Conservation (phyloP, 53 echinoderm and acorn worm genomes). For the Pentamera pediparva region DNA sequence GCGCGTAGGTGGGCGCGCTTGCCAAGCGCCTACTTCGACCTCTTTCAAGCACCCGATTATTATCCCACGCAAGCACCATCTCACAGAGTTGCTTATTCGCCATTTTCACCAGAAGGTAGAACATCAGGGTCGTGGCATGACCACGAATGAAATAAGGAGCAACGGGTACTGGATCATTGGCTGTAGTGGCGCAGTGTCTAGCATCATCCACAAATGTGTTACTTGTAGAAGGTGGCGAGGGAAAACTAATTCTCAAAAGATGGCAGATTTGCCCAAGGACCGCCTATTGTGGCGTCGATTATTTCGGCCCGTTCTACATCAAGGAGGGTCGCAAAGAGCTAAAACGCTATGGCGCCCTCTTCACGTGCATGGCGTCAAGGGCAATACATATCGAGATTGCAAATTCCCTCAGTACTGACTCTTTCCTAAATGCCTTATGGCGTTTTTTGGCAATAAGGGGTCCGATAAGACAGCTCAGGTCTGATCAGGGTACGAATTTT, state of each 20-base stretch:
- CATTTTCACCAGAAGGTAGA: neutral
- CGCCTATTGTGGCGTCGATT: slow-evolving; percentile 57
- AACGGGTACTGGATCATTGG: neutral
- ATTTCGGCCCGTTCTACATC: slow-evolving; percentile 55
- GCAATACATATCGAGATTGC: slow-evolving; percentile 62
- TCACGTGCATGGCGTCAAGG: slow-evolving; percentile 60
- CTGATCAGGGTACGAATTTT: slow-evolving; percentile 57
- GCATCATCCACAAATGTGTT: slow-evolving; percentile 24
- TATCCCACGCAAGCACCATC: neutral
- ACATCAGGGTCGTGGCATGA: neutral
- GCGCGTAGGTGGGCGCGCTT: neutral
- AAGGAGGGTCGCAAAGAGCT: slow-evolving; percentile 53
- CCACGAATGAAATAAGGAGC: neutral
- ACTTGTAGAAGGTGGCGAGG: slow-evolving; percentile 33
- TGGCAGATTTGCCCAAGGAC: slow-evolving; percentile 46
- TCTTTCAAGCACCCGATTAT: neutral
- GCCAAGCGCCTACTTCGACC: neutral
- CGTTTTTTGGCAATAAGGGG: slow-evolving; percentile 42
- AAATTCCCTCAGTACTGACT: slow-evolving; percentile 45
- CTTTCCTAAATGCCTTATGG: slow-evolving; percentile 62
- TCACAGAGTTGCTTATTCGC: neutral
- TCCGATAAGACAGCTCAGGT: slow-evolving; percentile 45
- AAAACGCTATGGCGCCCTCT: slow-evolving; percentile 59
- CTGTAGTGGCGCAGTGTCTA: neutral
- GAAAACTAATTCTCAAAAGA: neutral